A percentile compares a stretch with the other conserved stretches of the same genome.
These are phyloP conservation scores for Ochotona curzoniae DNA, from an alignment of 2,113 vertebrate genomes.

Conservation along the genomic window DNA sequence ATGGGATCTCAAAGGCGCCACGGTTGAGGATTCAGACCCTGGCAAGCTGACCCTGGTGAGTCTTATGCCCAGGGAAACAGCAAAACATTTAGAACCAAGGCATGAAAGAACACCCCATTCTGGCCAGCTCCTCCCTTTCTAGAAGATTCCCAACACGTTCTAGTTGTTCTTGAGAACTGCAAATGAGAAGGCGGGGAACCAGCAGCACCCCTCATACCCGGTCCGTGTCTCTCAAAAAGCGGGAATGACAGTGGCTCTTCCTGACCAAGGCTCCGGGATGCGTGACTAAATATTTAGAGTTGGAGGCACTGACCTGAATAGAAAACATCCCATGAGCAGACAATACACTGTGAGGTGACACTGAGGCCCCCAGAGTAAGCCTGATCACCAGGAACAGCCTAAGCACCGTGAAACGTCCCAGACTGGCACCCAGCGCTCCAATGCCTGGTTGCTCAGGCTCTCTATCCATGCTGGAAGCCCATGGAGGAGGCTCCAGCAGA, in stretches of 20 bases:
- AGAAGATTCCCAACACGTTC: not conserved
- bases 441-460: no score
- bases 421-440: not conserved
- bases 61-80: not conserved
- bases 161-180: not conserved
- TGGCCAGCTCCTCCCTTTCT: not conserved
- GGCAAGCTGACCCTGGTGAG: accelerated
- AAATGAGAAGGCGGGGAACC: accelerated
- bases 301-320: not conserved
- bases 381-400: accelerated
- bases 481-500: slow-evolving; percentile 6
- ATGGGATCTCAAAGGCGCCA: not conserved
- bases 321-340: not conserved
- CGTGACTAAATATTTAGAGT: not conserved
- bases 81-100: not conserved
- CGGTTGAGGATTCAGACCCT: not conserved
- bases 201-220: not conserved
- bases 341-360: accelerated
- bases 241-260: not conserved
- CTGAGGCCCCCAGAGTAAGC: not conserved
- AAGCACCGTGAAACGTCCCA: no score
- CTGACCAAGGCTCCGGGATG: accelerated
- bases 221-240: accelerated
- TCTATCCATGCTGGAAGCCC: not conserved
- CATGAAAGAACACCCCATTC: not conserved